Percentiles rank a stretch among this genome's conserved stretches.
Conservation (phyloP, 2,113 vertebrate species). For the Pangasianodon hypophthalmus region DNA sequence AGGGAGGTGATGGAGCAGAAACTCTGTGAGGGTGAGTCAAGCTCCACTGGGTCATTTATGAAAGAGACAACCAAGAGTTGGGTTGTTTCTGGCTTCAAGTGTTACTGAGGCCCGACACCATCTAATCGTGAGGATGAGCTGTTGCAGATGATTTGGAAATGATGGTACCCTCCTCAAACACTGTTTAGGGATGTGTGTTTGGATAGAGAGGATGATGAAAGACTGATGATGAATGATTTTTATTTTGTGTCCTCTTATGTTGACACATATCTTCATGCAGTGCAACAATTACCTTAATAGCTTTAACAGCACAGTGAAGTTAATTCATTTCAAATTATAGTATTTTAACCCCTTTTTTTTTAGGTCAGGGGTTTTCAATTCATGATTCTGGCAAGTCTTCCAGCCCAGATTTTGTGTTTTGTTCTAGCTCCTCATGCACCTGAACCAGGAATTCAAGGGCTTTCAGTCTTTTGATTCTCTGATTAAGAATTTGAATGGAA, state of each 20-base stretch:
- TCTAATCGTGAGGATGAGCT: slow-evolving; percentile 41
- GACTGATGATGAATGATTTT: slow-evolving; percentile 3
- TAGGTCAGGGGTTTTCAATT: neutral
- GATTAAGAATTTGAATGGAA: neutral
- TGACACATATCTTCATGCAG: neutral
- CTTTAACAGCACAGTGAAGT: neutral
- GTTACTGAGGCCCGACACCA: slow-evolving; percentile 3
- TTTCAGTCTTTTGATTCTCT: neutral
- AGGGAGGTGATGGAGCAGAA: slow-evolving; percentile 69
- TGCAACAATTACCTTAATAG: slow-evolving; percentile 8
- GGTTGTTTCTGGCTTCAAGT: neutral
- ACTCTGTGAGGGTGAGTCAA: slow-evolving; percentile 68
- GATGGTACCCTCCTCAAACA: neutral
- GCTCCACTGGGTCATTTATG: neutral
- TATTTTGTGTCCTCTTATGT: neutral
- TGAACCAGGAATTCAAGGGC: neutral
- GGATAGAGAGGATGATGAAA: slow-evolving; percentile 29
- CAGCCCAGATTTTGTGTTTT: neutral
- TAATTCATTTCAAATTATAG: neutral
- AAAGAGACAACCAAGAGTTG: neutral
- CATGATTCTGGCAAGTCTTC: too few species aligned
- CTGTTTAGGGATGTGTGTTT: slow-evolving; percentile 17
- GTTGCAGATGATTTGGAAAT: slow-evolving; percentile 8
- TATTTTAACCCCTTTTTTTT: neutral
- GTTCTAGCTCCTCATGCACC: neutral